A percentile compares a stretch with the other conserved stretches of the same genome.
These are phyloP conservation scores for Camponotus vicinus DNA, from an alignment of 1,140 invertebrate genomes.

Conservation along the genomic window DNA sequence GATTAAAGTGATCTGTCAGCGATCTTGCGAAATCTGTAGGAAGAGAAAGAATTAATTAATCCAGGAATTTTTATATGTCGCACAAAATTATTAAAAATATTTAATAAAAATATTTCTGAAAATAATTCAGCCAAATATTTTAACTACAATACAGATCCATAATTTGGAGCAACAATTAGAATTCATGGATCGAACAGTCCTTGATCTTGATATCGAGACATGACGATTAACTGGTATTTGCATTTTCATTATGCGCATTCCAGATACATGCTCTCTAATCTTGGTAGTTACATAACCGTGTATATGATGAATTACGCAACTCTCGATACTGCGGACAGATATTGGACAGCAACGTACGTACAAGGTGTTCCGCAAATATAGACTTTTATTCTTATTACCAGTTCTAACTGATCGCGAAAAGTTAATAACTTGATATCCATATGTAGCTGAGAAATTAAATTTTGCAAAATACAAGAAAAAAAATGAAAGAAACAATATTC, in stretches of 20 bases:
- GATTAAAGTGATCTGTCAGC: background rate
- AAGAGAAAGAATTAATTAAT: background rate
- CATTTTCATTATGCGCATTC: constrained; percentile 68
- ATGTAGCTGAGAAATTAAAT: constrained; percentile 17
- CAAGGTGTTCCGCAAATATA: constrained; percentile 43
- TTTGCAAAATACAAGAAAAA: background rate
- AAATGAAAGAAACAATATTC: background rate
- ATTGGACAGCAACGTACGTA: background rate
- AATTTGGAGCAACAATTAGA: constrained; percentile 7
- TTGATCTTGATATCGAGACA: constrained; percentile 66
- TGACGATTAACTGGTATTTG: constrained; percentile 57
- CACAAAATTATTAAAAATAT: background rate
- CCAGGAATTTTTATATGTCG: constrained; percentile 24
- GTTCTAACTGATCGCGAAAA: constrained; percentile 14
- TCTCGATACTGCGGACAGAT: constrained; percentile 13
- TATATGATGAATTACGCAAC: constrained; percentile 66
- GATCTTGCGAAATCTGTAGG: constrained; percentile 12
- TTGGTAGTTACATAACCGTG: constrained; percentile 65
- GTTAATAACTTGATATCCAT: background rate
- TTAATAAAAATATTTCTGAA: background rate
- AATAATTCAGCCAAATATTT: constrained; percentile 7
- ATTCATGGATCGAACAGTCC: constrained; percentile 52
- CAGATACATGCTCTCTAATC: constrained; percentile 19
- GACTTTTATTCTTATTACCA: constrained; percentile 38
- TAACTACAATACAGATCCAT: background rate